Percentiles rank a stretch among this genome's conserved stretches.
Conservation (phyloP, 1,140 invertebrate genomes). For the Plectus sambesii region DNA sequence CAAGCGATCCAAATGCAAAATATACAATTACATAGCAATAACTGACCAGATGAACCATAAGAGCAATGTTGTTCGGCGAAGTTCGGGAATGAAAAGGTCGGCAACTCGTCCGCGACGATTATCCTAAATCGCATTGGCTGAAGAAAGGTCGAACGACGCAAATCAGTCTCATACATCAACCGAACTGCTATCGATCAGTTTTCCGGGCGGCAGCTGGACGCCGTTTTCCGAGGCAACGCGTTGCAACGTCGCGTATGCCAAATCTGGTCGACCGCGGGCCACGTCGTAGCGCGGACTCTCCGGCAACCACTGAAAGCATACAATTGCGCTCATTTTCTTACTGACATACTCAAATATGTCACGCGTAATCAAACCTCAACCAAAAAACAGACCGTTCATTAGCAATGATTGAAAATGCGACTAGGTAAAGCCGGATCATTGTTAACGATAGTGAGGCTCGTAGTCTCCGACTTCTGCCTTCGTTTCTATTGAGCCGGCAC, state of each 20-base stretch:
- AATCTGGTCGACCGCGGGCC: conserved; percentile 67
- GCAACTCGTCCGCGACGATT: conserved; percentile 46
- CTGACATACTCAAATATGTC: conserved; percentile 8
- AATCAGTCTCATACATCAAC: conserved; percentile 12
- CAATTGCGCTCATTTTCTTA: conserved; percentile 20
- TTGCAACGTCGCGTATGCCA: conserved; percentile 69
- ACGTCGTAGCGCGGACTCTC: conserved; percentile 81
- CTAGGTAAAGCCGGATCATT: too few species aligned
- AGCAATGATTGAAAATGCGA: too few species aligned
- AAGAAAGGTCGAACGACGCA: conserved; percentile 6
- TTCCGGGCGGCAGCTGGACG: conserved; percentile 71
- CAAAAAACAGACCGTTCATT: too few species aligned
- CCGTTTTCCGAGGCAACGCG: conserved; percentile 75
- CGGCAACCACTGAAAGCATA: conserved; percentile 78
- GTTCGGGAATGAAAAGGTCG: conserved; percentile 48
- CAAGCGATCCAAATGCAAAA: too few species aligned
- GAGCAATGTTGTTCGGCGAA: conserved; percentile 57
- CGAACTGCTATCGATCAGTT: conserved; percentile 68
- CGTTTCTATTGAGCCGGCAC: too few species aligned
- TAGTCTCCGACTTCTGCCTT: too few species aligned
- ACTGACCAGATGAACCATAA: conserved; percentile 83
- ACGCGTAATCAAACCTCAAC: too few species aligned
- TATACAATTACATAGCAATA: conserved; percentile 31
- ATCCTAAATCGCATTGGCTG: conserved; percentile 18
- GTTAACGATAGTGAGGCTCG: too few species aligned